Percentiles rank a stretch among this genome's conserved stretches.
Conservation (phyloP, 2,113 vertebrate species). For the Scatophagus argus region DNA sequence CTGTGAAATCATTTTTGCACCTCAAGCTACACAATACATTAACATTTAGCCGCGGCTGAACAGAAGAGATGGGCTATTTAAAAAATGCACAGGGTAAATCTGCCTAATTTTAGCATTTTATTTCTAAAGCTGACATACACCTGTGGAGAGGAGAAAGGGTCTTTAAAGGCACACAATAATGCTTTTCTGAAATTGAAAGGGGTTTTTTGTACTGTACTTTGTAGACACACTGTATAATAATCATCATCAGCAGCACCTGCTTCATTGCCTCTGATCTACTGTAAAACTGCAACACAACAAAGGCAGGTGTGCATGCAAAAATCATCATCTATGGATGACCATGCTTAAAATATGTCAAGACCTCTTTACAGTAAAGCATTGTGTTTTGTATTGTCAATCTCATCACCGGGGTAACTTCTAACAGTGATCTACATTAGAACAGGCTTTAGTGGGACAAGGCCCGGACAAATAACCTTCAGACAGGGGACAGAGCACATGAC, state of each 20-base stretch:
- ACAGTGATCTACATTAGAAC: background rate
- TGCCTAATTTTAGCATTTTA: constrained; percentile 22
- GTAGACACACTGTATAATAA: background rate
- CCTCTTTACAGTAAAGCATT: constrained; percentile 6
- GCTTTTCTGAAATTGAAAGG: background rate
- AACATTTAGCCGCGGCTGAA: constrained; percentile 54
- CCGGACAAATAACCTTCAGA: constrained; percentile 13
- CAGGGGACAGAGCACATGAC: background rate
- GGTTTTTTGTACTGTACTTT: constrained; percentile 9
- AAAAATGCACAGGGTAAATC: constrained; percentile 22
- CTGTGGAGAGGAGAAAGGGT: background rate
- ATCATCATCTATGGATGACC: background rate
- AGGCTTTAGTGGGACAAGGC: constrained; percentile 1
- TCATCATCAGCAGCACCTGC: background rate
- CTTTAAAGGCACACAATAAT: background rate
- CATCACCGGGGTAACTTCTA: background rate
- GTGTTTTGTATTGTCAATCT: background rate
- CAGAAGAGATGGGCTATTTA: constrained; percentile 44
- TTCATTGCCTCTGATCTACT: background rate
- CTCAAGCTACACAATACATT: constrained; percentile 55
- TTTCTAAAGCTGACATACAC: background rate
- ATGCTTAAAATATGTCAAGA: constrained; percentile 9
- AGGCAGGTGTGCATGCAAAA: background rate
- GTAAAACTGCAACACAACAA: background rate
- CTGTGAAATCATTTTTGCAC: constrained; percentile 22